Conservation (phyloP, 2,113 vertebrate genomes). For the Salminus brasiliensis region DNA sequence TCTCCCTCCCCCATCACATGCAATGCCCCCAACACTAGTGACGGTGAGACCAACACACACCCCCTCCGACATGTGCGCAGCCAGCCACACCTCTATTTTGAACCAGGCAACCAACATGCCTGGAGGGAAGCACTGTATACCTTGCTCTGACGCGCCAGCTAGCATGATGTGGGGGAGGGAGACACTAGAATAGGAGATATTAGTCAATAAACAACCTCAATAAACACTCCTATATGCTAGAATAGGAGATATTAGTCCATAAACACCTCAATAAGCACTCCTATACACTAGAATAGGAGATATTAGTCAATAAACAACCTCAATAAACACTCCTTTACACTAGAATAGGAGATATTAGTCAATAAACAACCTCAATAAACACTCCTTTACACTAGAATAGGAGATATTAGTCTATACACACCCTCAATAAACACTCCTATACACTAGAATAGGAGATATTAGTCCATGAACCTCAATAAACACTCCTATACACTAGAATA, state of each 20-base stretch:
- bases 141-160: too few relatives aligned
- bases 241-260: neutral
- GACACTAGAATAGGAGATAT: neutral
- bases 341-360: neutral
- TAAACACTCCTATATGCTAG: neutral
- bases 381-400: too few relatives aligned
- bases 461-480: neutral
- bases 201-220: neutral
- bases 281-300: neutral
- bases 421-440: too few relatives aligned
- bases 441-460: too few relatives aligned
- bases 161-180: too few relatives aligned
- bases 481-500: neutral
- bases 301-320: neutral
- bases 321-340: neutral
- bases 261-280: neutral
- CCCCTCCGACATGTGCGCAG: too few relatives aligned
- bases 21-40: too few relatives aligned
- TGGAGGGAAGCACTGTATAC: too few relatives aligned
- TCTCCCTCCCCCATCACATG: too few relatives aligned
- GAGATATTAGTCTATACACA: neutral
- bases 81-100: too few relatives aligned
- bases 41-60: too few relatives aligned
- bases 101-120: too few relatives aligned
- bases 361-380: neutral